These are phyloP conservation scores for Nannobrachium achirus DNA, from an alignment of 2,113 vertebrate genomes.

Conservation along the genomic window DNA sequence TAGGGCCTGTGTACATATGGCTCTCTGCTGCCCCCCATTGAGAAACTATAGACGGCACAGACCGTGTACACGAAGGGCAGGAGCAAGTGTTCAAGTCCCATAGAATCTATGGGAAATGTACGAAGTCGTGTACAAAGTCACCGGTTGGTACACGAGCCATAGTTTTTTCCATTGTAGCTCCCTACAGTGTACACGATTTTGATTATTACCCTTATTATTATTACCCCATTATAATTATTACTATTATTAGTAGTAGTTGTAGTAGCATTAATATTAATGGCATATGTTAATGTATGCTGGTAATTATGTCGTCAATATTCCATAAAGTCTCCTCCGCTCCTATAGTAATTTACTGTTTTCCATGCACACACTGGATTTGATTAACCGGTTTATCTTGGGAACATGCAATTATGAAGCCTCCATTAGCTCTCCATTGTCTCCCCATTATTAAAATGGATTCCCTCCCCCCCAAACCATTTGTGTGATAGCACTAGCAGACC, in stretches of 20 bases:
- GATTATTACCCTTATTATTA: too few species aligned
- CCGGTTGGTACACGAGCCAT: too few species aligned
- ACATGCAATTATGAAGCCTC: slow-evolving; percentile 77
- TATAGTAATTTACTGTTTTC: slow-evolving; percentile 71
- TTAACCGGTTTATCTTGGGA: slow-evolving; percentile 77
- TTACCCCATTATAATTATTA: slow-evolving; percentile 52
- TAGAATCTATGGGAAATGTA: too few species aligned
- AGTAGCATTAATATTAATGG: slow-evolving; percentile 59
- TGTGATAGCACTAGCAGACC: slow-evolving; percentile 49
- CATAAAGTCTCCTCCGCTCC: slow-evolving; percentile 34
- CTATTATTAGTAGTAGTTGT: too few species aligned
- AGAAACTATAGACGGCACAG: too few species aligned
- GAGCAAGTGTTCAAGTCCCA: too few species aligned
- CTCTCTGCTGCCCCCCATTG: too few species aligned
- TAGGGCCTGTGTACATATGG: too few species aligned
- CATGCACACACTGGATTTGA: slow-evolving; percentile 69
- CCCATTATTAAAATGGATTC: slow-evolving; percentile 76
- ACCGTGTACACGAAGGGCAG: too few species aligned
- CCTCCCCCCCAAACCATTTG: slow-evolving; percentile 52
- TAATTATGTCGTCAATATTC: slow-evolving; percentile 66
- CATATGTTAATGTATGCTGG: slow-evolving; percentile 31
- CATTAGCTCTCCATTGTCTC: slow-evolving; percentile 76
- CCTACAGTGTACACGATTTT: too few species aligned
- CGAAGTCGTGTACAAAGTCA: too few species aligned
- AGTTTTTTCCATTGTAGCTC: too few species aligned